Base-by-base conservation (phyloP, 2,888 invertebrate species). In the Nemurella pictetii region DNA sequence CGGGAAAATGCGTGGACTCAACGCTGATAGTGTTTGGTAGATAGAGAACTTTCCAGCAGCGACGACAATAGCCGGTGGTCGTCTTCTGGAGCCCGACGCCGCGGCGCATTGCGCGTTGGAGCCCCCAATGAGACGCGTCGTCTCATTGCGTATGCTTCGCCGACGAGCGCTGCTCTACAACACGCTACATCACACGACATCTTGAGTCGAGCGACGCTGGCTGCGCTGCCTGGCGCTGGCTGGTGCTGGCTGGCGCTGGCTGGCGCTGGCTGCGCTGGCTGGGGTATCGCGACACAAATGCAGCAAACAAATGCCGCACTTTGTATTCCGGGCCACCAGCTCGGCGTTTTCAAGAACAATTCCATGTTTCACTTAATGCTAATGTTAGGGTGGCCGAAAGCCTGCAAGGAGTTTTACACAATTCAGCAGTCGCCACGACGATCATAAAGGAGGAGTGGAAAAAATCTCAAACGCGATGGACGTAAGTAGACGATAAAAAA, bases 321-420 rank as follows among this genome's bases (percentile, higher is more conserved):
- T 82, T 82, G 82, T 82, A 82, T 82, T 36, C 82, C 32, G 55
- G 28, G 7, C 72, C 55, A 82, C 7, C 26, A 27, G 28, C 55
- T 36, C 82, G 27, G 28, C 72, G 73, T 72, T 82, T 32, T 82
- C 82, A 55, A 35, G 82, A 82, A 55, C 82, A 82, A 82, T 82
- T 82, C 82, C 82, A 82, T 82, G 82, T 82, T 82, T 82, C 82
- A 82, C 82, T 82, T 82, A 82, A 82, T 82, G 82, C 82, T 82
- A 82, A 82, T 82, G 72, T 72, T 28, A 27, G 55, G 82, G 72
- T 27, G 82, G 82, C 7, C 27, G 82, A 55, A 74, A 9, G 55
- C 15, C 55, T 2, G 55, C 55, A 55, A 55, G 55, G 20, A 55
- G 55, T 55, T 55, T 55, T 55, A 55, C 55, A 55, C 55, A 55